These are phyloP conservation scores for Stegodyphus dumicola DNA, from an alignment of 1,140 invertebrate species.

Conservation along the genomic window DNA sequence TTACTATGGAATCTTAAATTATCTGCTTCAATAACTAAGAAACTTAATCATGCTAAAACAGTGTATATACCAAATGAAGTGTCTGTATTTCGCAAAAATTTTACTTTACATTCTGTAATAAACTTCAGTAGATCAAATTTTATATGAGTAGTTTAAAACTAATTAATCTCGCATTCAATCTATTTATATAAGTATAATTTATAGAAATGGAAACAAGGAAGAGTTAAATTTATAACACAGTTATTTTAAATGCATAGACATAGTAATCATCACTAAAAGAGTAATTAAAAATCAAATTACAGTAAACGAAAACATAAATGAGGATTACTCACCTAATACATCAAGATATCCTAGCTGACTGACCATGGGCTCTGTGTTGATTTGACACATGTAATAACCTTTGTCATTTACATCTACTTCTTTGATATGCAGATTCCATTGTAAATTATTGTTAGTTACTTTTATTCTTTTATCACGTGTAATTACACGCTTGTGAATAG, in stretches of 20 bases:
- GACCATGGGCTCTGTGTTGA: constrained; percentile 91
- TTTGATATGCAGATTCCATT: constrained; percentile 83
- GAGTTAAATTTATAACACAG: no score
- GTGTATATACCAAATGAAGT: no score
- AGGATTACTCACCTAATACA: constrained; percentile 83
- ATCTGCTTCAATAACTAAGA: no score
- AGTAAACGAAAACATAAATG: not conserved
- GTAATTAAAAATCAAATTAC: not conserved
- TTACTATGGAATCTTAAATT: no score
- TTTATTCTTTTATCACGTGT: constrained; percentile 80
- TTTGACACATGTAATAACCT: constrained; percentile 95
- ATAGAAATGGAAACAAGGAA: no score
- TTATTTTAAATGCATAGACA: not conserved
- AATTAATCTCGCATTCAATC: no score
- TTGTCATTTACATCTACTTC: constrained; percentile 91
- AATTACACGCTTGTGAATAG: constrained; percentile 87
- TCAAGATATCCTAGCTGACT: constrained; percentile 87
- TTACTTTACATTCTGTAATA: no score
- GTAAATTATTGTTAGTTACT: constrained; percentile 78
- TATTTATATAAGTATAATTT: no score
- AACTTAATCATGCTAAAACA: no score
- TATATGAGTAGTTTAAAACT: no score
- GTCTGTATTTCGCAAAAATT: no score
- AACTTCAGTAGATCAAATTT: no score
- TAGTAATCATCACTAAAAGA: not conserved